Evolutionary conservation across 92 coral and sea anemone species (phyloP).

Genomic region (Parazoanthus darwini): DNA sequence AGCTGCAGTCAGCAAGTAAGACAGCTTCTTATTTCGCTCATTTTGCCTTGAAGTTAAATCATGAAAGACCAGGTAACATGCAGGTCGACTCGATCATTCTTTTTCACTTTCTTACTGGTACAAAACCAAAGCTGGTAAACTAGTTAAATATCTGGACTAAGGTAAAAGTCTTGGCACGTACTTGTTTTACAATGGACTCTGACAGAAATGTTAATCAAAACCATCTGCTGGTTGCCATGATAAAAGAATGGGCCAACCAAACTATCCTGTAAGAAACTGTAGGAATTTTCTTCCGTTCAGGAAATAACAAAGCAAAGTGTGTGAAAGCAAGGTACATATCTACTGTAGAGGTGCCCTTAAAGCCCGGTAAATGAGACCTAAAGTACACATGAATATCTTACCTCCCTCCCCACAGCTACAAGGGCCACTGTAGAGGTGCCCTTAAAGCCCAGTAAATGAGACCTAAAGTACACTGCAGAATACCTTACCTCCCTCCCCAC

Average conservation of each 20-base stretch:
- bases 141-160: no score
- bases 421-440: constrained; percentile 57
- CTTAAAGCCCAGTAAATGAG: neutral
- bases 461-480: no score
- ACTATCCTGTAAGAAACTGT: neutral
- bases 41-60: neutral
- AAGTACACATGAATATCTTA: constrained; percentile 1
- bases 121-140: no score
- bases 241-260: neutral
- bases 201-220: no score
- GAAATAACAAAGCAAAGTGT: neutral
- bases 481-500: constrained; percentile 81
- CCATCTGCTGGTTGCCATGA: no score
- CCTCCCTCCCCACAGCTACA: constrained; percentile 91
- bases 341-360: neutral
- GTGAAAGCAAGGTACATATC: neutral
- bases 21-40: neutral
- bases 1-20: neutral
- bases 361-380: neutral
- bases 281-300: no score
- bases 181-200: no score
- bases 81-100: no score
- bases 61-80: neutral
- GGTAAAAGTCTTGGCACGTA: no score
- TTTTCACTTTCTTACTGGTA: no score